phyloP scores from a whole-genome alignment of 2,797 vertebrate genomes.

The Peromyscus aztecus region DNA sequence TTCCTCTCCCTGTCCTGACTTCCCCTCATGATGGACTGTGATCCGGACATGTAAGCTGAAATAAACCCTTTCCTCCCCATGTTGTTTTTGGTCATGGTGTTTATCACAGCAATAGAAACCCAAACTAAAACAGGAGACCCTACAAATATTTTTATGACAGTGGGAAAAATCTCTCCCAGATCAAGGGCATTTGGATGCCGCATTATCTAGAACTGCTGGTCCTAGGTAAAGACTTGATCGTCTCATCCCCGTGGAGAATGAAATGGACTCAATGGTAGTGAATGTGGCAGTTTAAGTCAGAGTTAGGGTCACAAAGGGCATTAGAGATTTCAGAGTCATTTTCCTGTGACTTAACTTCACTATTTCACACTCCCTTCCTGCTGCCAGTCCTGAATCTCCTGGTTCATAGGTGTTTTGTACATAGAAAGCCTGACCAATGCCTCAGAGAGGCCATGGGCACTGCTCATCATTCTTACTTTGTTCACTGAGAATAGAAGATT shows the following conservation, averaged over 20 bases:
- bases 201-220: background rate
- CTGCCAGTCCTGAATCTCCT: background rate
- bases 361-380: background rate
- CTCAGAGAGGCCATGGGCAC: background rate
- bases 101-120: background rate
- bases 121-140: background rate
- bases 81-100: background rate
- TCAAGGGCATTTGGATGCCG: background rate
- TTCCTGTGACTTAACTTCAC: background rate
- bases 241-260: background rate
- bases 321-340: background rate
- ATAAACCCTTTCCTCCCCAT: background rate
- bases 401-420: background rate
- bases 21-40: background rate
- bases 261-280: background rate
- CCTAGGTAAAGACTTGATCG: background rate
- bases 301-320: background rate
- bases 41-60: background rate
- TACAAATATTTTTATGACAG: background rate
- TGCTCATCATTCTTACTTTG: background rate
- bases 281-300: background rate
- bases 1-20: background rate
- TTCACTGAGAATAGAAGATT: background rate
- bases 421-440: background rate
- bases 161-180: conserved; percentile 11